A percentile compares a stretch with the other conserved stretches of the same genome.
phyloP scores from a whole-genome alignment of 2,113 vertebrate species.

The Hydrolagus affinis region DNA sequence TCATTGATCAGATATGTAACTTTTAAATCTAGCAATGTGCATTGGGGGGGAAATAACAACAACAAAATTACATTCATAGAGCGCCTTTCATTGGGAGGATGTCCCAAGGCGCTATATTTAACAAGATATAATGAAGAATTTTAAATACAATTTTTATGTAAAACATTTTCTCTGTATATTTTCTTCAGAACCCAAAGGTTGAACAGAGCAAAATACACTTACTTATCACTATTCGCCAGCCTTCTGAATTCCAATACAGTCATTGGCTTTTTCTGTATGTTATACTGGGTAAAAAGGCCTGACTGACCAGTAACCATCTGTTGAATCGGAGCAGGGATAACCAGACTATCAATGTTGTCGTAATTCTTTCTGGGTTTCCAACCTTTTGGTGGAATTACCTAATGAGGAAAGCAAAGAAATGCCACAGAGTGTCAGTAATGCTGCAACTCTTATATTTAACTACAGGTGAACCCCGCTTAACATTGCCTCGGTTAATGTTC shows the following conservation, averaged over 20 bases:
- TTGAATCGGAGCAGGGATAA: conserved; percentile 68
- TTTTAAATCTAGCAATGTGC: not conserved
- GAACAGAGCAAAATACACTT: conserved; percentile 40
- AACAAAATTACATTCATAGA: too few relatives aligned
- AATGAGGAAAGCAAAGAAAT: conserved; percentile 38
- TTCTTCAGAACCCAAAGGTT: not conserved
- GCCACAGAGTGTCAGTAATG: not conserved
- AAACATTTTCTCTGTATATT: not conserved
- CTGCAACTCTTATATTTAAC: too few relatives aligned
- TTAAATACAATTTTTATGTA: not conserved
- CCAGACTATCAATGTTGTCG: conserved; percentile 61
- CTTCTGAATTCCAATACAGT: conserved; percentile 63
- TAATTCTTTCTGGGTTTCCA: conserved; percentile 66
- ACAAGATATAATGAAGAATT: not conserved
- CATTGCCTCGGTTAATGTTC: too few relatives aligned
- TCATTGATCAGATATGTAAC: not conserved
- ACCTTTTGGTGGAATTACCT: conserved; percentile 67
- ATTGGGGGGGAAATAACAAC: not conserved
- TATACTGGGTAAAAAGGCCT: conserved; percentile 63
- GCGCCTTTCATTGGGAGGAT: too few relatives aligned
- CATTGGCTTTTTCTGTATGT: conserved; percentile 66
- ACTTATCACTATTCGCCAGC: conserved; percentile 65
- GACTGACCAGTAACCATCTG: conserved; percentile 66
- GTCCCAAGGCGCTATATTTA: too few relatives aligned
- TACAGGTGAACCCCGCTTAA: too few relatives aligned